Evolutionary conservation across 30 jellyfish, hydroid and myxozoan genomes (phyloP), one percentile per base, ranked within the genome.

Genomic region (Chironex yamaguchii): DNA sequence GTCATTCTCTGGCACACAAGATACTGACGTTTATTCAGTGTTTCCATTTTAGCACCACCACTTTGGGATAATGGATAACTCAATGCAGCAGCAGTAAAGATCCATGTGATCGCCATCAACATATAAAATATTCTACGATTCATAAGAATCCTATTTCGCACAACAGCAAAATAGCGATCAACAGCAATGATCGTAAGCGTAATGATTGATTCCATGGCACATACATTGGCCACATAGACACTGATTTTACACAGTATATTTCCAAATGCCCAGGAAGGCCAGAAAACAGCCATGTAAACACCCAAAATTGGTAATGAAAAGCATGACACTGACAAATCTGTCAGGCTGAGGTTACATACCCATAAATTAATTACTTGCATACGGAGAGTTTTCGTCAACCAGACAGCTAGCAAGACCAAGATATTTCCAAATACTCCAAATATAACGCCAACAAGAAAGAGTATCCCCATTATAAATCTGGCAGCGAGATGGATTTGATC

Each of bases 91-190:
- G 90, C 89, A 50, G 85, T 17, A 23, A 86, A n/a, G 36, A 86
- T 76, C 96, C 96, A 86, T 3, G 62, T 42, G 12, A 75, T 20
- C 36, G 54, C 96, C 32, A 86, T 28, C 2, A 70, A n/a, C 2
- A 58, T 42, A n/a, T 13, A 24, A 42, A 84, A 72, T 71, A 27
- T 75, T 2, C 83, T 66, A 25, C 85, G 84, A 36, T 71, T 62
- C 26, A 86, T 31, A 13, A 86, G 62, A 22, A 67, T 17, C 30
- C 79, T 76, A 35, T 73, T 58, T n/a, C 71, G 81, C 52, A 31
- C 74, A 6, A 86, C 96, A 31, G 96, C 96, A 49, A 72, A 72
- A 51, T 86, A 86, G 13, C 96, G 81, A 62, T 86, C 96, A 24
- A 86, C 24, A 36, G 96, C 96, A 62, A 86, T 86, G 9, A 68